Evolutionary conservation across 2,797 vertebrate species (phyloP), one percentile per base, ranked within the genome.

Genomic region (Spondyliosoma cantharus): DNA sequence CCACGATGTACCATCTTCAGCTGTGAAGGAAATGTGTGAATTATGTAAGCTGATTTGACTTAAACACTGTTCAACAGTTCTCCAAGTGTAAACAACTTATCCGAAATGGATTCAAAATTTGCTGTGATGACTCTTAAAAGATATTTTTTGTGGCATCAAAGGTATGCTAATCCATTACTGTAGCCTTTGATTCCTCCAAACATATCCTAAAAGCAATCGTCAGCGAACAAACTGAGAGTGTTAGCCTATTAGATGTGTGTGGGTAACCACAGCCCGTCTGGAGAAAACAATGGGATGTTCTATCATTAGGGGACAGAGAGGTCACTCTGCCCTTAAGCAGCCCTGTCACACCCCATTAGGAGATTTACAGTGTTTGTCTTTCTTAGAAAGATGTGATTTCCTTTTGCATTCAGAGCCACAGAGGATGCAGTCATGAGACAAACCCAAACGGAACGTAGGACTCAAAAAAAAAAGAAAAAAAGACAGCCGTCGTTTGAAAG

Each of bases 351-450:
- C 81, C 75, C 72, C 90, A 85, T 93, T 93, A 91, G 71, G 70
- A 74, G 69, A 86, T 86, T 91, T 80, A 29, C 81, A 82, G 82
- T 86, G 86, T 93, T 92, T 84, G 74, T 89, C 61, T 92, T 87
- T 82, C 74, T 70, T 48, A 74, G 63, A 82, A 70, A 43, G 48
- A 86, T 73, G 63, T 65, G 74, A 78, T 82, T 82, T 89, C 66
- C 63, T 74, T 86, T 83, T 57, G 53, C 68, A 72, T 72, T 78
- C 24, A 50, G 64, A 58, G 57, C 74, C 79, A 82, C 61, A 77
- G 67, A 82, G 27, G 60, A 83, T 66, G 71, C 78, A 74, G 84
- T 74, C 82, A 82, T 69, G 52, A 87, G 74, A 85, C 46, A 84
- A 78, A 81, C 61, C 22, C 57, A 80, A 89, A 69, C 46, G 4